A percentile compares a stretch with the other conserved stretches of the same genome.
Evolutionary conservation across 2,797 vertebrate species (phyloP).

Genomic region (Psittacula derbiana): DNA sequence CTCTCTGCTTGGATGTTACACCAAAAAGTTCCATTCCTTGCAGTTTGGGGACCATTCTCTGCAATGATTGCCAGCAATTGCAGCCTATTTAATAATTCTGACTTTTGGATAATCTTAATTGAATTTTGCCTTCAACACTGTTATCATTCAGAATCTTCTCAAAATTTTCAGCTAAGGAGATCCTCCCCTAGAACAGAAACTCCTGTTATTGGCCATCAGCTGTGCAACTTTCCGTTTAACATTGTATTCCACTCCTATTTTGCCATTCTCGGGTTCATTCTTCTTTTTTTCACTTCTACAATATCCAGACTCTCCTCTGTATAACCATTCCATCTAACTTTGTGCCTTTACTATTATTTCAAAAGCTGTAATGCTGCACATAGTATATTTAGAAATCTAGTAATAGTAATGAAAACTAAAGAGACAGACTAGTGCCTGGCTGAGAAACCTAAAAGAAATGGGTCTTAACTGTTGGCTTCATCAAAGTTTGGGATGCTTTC

Average conservation of each 20-base stretch:
- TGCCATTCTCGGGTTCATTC: neutral
- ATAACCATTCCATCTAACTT: neutral
- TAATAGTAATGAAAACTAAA: neutral
- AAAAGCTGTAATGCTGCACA: neutral
- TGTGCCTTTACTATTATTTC: neutral
- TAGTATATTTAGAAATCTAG: neutral
- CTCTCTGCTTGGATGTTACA: neutral
- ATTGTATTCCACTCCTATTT: neutral
- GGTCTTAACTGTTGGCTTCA: neutral
- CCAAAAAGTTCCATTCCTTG: neutral
- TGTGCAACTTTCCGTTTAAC: neutral
- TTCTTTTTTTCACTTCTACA: neutral
- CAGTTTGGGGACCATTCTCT: rapidly evolving
- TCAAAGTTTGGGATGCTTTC: neutral
- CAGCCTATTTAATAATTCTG: neutral
- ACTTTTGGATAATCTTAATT: neutral
- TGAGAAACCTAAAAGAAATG: neutral
- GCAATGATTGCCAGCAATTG: neutral
- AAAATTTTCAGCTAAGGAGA: neutral
- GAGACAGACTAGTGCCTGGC: neutral
- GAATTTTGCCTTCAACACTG: neutral
- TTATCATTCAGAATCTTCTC: neutral
- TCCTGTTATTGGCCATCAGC: neutral
- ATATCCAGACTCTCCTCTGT: neutral
- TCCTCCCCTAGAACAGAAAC: neutral